These are phyloP conservation scores for Corythucha ciliata DNA, from an alignment of 2,888 invertebrate genomes.

Conservation along the genomic window DNA sequence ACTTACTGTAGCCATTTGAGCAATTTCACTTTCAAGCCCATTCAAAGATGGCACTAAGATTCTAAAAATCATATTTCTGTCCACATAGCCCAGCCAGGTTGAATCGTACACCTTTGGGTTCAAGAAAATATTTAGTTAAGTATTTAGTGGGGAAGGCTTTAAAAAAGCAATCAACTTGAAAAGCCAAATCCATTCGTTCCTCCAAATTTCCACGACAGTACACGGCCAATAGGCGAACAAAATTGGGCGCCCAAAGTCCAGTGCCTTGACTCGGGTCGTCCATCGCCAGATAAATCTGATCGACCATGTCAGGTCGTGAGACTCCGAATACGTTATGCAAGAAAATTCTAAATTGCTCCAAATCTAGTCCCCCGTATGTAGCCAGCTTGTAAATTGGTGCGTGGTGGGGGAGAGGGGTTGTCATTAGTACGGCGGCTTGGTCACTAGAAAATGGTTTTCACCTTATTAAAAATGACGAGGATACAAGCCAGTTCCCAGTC, in stretches of 20 bases:
- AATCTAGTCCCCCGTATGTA: too few species aligned
- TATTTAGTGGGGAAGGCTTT: too few species aligned
- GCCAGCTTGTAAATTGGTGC: too few species aligned
- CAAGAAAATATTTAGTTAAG: too few species aligned
- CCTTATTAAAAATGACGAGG: conserved; percentile 21
- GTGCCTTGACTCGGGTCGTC: conserved; percentile 19
- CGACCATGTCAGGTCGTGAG: conserved; percentile 22
- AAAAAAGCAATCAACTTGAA: conserved; percentile 14
- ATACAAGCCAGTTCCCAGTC: conserved; percentile 22
- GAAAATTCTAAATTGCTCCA: conserved; percentile 18
- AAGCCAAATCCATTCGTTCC: conserved; percentile 26
- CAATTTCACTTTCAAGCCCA: too few species aligned
- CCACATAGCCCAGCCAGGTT: conserved; percentile 19
- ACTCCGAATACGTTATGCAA: conserved; percentile 24
- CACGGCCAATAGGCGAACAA: conserved; percentile 23
- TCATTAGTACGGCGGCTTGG: too few species aligned
- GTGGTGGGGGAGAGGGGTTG: neutral
- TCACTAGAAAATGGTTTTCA: too few species aligned
- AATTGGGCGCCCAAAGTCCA: conserved; percentile 24
- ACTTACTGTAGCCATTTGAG: too few species aligned
- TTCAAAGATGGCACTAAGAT: conserved; percentile 19
- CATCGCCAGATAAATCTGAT: conserved; percentile 23
- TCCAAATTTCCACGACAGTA: conserved; percentile 26
- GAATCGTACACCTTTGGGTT: conserved; percentile 24
- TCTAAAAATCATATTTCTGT: conserved; percentile 16